Evolutionary conservation across 1,140 invertebrate genomes (phyloP).

Genomic region (Pomacea maculata): DNA sequence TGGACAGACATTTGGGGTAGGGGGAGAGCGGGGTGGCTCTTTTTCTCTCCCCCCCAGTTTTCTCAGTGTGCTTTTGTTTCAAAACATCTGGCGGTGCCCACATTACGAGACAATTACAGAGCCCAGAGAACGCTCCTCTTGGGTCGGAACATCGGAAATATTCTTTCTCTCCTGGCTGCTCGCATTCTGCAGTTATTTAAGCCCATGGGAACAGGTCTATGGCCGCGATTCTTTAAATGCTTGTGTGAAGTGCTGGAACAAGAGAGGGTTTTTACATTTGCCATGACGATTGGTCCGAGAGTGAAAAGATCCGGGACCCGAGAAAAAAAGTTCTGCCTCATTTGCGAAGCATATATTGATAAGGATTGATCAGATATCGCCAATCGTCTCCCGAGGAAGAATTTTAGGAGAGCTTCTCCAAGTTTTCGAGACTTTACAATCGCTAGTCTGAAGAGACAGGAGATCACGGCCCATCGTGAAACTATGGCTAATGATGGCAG

Average conservation of each 20-base stretch:
- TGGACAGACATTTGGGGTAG: neutral
- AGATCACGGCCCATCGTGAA: too few species aligned
- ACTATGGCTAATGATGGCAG: too few species aligned
- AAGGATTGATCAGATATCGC: conserved; percentile 6
- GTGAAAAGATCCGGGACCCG: neutral
- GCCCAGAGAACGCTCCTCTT: neutral
- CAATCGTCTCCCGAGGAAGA: neutral
- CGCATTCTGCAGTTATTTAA: neutral
- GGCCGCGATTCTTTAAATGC: neutral
- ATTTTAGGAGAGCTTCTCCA: neutral
- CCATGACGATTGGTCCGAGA: neutral
- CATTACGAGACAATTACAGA: neutral
- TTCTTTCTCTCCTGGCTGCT: neutral
- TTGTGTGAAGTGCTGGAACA: neutral
- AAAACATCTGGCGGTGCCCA: conserved; percentile 9
- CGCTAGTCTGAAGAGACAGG: neutral
- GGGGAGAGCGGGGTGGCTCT: neutral
- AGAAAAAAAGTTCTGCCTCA: neutral
- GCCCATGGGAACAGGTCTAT: neutral
- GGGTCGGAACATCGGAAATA: neutral
- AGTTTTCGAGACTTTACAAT: neutral
- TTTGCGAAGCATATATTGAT: conserved; percentile 6
- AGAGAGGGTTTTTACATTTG: neutral
- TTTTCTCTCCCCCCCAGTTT: neutral
- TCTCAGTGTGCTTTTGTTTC: conserved; percentile 9